Evolutionary conservation across 2,113 vertebrate species (phyloP), one percentile per base, ranked within the genome.

Genomic region (Gallinago paraguaiae): DNA sequence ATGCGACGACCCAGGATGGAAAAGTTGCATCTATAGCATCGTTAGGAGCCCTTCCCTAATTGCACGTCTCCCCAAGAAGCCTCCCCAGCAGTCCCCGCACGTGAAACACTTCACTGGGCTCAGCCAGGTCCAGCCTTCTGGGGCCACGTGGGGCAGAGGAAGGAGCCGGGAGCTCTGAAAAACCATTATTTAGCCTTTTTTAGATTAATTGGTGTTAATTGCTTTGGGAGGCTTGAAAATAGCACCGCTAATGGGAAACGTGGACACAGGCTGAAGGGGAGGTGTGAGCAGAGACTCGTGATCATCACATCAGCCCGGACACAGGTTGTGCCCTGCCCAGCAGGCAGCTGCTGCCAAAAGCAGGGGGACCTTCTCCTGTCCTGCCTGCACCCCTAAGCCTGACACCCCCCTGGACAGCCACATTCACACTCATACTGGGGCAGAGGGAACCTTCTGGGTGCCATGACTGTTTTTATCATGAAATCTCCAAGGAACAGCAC

Each of bases 191-290:
- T 90, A 64, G 92, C 48, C 6, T 86, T 45, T 78, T 91, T 91
- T 30, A 74, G 88, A 86, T 90, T 95, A 96, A 77, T 77, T 90
- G n/a, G 85, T 86, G 81, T 71, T 83, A 91, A 95, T 82, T 82
- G 88, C 90, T 81, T 83, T n/a, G 91, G 93, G 79, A 92, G 63
- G 71, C 80, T 92, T 39, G 17, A 91, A 95, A 93, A 90, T 95
- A 95, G 93, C 92, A 35, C 41, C 7, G 70, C 76, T 93, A 84
- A 93, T 88, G 46, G 88, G 83, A 67, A 88, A 57, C 2, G 1
- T 25, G 82, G 46, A 59, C 3, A 6, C 31, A 46, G 72, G 90
- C 39, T 79, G 86, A 72, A 92, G 90, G 81, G 6, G 64, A 90
- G 41, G 41, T 15, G 59, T 10, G 74, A 89, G 92, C 83, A 74